A percentile compares a stretch with the other conserved stretches of the same genome.
phyloP scores from a whole-genome alignment of 2,113 vertebrate species.

The Dolichallabes microphthalmus region DNA sequence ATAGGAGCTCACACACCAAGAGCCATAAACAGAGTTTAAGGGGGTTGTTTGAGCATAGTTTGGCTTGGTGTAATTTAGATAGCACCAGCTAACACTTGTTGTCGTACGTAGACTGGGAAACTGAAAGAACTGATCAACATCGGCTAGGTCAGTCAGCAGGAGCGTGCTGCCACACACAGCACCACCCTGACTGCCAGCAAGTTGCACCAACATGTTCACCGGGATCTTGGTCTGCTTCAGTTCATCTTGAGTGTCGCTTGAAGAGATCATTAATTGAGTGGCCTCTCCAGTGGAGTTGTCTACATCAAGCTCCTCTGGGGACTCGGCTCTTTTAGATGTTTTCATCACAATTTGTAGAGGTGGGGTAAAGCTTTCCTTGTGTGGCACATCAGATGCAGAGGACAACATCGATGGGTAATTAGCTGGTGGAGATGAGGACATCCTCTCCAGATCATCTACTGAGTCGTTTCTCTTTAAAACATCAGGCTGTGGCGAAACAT shows the following conservation, averaged over 20 bases:
- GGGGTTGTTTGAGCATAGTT: constrained; percentile 78
- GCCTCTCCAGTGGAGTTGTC: constrained; percentile 82
- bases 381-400: constrained; percentile 72
- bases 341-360: constrained; percentile 84
- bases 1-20: constrained; percentile 93
- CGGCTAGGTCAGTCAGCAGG: constrained; percentile 79
- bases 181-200: constrained; percentile 73
- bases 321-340: constrained; percentile 79
- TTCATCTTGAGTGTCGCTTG: constrained; percentile 72
- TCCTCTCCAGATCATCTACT: constrained; percentile 80
- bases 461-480: constrained; percentile 79
- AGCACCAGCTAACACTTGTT: constrained; percentile 97
- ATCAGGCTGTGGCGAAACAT: constrained; percentile 73
- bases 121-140: constrained; percentile 86
- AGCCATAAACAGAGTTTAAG: constrained; percentile 88
- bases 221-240: constrained; percentile 74
- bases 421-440: constrained; percentile 80
- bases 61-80: constrained; percentile 94
- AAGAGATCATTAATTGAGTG: constrained; percentile 75
- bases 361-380: constrained; percentile 78
- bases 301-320: constrained; percentile 86
- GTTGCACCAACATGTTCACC: constrained; percentile 81
- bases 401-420: constrained; percentile 70
- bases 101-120: constrained; percentile 91
- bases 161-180: constrained; percentile 73